Evolutionary conservation across 2,797 vertebrate genomes (phyloP), one percentile per base, ranked within the genome.

Genomic region (Argentina silus): DNA sequence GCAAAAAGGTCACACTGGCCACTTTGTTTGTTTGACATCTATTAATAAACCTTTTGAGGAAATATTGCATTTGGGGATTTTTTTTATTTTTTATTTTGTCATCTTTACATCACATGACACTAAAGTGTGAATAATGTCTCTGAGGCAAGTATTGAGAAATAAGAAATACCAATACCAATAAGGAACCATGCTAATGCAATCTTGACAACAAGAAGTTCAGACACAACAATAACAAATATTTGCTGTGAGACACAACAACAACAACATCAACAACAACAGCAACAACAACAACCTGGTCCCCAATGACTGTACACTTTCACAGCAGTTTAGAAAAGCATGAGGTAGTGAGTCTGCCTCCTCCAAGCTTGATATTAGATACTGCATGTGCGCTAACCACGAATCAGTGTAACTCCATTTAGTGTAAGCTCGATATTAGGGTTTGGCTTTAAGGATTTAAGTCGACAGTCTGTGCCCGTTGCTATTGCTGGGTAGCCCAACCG

Each of bases 1-100:
- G 77, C 84, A 88, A 15, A 76, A 76, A 88, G 86, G 87, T 90
- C 77, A 76, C 73, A 84, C 83, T 89, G 81, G 81, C 79, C 80
- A 81, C 76, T 84, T 75, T 80, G 79, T 14, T 67, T 86, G 83
- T 81, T 73, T 77, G 73, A 86, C 76, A 81, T 83, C 81, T 62
- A 83, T 79, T 83, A 86, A 86, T 72, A 71, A 64, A 63, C 75
- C 72, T 45, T 60, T 48, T 14, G n/a, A 43, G 12, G 23, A 44
- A 44, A n/a, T 9, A 67, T 17, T 27, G 7, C 3, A 14, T 42
- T 19, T 6, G 1, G 3, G 50, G 50, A 9, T 7, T 43, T 5
- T 55, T 23, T 3, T 7, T 43, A 21, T 51, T n/a, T 42, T 36
- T 36, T 36, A 36, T 36, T 36, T 36, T 36, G 27, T 36, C 27